Conservation (phyloP, 2,797 vertebrate species). For the Schizopygopsis malacanthus region DNA sequence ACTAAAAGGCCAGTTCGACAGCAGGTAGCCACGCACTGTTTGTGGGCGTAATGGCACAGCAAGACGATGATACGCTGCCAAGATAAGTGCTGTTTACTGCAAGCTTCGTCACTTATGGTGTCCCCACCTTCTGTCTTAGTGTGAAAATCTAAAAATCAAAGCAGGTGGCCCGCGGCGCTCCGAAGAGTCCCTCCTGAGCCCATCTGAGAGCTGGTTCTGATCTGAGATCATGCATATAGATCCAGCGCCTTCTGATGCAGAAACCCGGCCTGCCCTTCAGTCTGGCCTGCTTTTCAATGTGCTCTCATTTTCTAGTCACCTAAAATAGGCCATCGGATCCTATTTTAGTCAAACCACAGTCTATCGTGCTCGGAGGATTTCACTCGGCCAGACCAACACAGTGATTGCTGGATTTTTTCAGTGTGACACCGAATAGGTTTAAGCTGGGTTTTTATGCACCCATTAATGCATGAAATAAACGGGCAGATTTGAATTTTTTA, state of each 20-base stretch:
- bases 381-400: background rate
- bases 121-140: conserved; percentile 42
- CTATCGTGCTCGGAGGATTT: conserved; percentile 14
- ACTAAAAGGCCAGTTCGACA: conserved; percentile 34
- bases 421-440: background rate
- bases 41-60: conserved; percentile 41
- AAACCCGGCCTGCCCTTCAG: conserved; percentile 34
- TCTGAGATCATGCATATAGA: conserved; percentile 12
- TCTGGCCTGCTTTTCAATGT: conserved; percentile 45
- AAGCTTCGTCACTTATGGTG: conserved; percentile 25
- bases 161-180: background rate
- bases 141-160: conserved; percentile 26
- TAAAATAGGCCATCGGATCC: conserved; percentile 46
- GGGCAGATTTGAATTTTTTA: background rate
- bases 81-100: conserved; percentile 29
- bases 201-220: background rate
- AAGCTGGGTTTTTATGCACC: background rate
- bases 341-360: conserved; percentile 37
- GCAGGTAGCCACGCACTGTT: conserved; percentile 28
- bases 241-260: background rate
- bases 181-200: background rate
- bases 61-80: conserved; percentile 21
- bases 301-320: conserved; percentile 40
- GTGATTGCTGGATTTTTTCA: conserved; percentile 16
- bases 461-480: background rate